Evolutionary conservation across 2,113 vertebrate species (phyloP), one percentile per base, ranked within the genome.

Genomic region (Scalopus aquaticus): DNA sequence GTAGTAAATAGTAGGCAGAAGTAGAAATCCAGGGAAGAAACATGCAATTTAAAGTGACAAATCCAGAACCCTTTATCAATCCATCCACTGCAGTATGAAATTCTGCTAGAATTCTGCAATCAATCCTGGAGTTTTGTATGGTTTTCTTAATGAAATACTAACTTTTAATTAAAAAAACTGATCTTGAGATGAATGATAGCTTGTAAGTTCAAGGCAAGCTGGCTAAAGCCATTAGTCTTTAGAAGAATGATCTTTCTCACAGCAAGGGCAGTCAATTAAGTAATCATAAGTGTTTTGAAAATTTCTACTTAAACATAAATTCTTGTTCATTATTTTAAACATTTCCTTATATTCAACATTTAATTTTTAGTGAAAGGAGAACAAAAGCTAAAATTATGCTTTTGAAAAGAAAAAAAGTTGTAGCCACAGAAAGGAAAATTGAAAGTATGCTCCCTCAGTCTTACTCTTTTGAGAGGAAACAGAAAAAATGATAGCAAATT

Each of bases 401-500:
- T 95, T 91, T 37, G 10, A 30, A 46, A 69, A 90, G 8, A 65
- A 95, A 93, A 94, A 97, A 6, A 9, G 12, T 73, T 83, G 32
- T 92, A 76, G 54, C 30, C 76, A 77, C n/a, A 91, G 35, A 94
- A 88, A 81, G 49, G 17, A 95, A 85, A 60, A 95, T 95, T 35
- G 15, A 58, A 96, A 82, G 32, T 86, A 35, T 62, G 67, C 24
- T n/a, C 3, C 11, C 56, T 39, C n/a, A 72, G 86, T 74, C 49
- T 94, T 90, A 84, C 30, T 84, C 94, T 79, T 67, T 65, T 77
- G 67, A 96, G 67, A 28, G 30, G 35, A 73, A 97, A 96, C 89
- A 89, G 64, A 77, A 87, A 94, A 96, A 98, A 95, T 79, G 76
- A 91, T 72, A 84, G 97, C 70, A 97, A 96, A 95, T 96, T 96